phyloP scores from a whole-genome alignment of 2,888 invertebrate species.

The Cryptocephalus moraei region DNA sequence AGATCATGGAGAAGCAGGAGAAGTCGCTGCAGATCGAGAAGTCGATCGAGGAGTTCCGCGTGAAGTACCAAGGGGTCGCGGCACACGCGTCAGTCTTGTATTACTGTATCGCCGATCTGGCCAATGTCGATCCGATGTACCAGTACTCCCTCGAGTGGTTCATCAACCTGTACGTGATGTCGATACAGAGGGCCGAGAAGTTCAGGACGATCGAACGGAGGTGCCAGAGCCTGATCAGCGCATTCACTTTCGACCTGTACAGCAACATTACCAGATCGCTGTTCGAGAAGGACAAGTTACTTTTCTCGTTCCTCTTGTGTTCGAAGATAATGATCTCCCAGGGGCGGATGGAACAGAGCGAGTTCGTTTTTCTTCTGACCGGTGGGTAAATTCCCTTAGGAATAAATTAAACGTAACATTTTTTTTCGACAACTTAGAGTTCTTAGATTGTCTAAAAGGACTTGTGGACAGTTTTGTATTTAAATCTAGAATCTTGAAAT shows the following conservation, averaged over 20 bases:
- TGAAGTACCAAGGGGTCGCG: conserved; percentile 66
- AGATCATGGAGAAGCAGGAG: conserved; percentile 74
- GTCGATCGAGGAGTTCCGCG: conserved; percentile 65
- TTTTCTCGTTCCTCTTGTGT: conserved; percentile 73
- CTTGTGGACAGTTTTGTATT: no score
- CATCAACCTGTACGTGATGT: conserved; percentile 55
- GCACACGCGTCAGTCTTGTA: conserved; percentile 71
- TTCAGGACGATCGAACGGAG: conserved; percentile 61
- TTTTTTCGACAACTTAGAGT: no score
- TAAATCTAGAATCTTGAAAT: no score
- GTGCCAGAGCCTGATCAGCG: conserved; percentile 58
- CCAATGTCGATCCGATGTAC: conserved; percentile 82
- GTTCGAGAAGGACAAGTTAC: conserved; percentile 75
- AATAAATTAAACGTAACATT: no score
- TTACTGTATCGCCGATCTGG: conserved; percentile 73
- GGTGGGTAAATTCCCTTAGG: no score
- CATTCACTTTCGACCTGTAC: conserved; percentile 72
- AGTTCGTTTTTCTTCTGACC: conserved; percentile 62
- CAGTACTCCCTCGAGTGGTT: conserved; percentile 75
- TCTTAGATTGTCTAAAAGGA: no score
- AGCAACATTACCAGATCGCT: conserved; percentile 73
- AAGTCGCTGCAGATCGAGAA: conserved; percentile 66
- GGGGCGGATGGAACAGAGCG: conserved; percentile 48
- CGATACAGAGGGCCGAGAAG: conserved; percentile 65
- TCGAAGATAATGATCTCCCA: conserved; percentile 54